These are phyloP conservation scores for Platysteira castanea DNA, from an alignment of 2,113 vertebrate genomes.

Conservation along the genomic window DNA sequence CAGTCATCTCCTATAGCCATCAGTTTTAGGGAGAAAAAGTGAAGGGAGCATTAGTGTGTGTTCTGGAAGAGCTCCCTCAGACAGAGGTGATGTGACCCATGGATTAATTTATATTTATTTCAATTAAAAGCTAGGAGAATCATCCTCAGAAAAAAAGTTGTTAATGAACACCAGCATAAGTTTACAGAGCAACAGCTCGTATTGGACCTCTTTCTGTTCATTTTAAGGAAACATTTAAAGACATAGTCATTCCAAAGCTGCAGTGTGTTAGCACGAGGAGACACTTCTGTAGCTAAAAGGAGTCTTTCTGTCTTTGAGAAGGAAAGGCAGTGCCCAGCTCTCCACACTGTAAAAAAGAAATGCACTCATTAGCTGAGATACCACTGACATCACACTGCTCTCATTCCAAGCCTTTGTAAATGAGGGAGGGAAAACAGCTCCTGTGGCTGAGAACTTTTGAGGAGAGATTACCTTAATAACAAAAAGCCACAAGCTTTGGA, in stretches of 20 bases:
- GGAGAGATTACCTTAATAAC: slow-evolving; percentile 43
- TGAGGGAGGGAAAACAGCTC: background rate
- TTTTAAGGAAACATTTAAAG: background rate
- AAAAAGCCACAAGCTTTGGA: slow-evolving; percentile 14
- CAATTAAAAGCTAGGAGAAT: background rate
- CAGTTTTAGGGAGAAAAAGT: background rate
- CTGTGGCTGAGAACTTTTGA: background rate
- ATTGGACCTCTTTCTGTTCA: background rate
- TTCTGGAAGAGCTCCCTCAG: background rate
- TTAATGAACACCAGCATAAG: background rate
- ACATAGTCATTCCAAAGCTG: background rate
- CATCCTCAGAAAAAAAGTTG: background rate
- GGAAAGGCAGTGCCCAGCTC: background rate
- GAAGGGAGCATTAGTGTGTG: background rate
- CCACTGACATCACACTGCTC: background rate
- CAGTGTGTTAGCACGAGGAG: background rate
- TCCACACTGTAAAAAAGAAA: background rate
- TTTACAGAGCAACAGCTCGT: background rate
- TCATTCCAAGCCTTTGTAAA: background rate
- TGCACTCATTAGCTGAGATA: background rate
- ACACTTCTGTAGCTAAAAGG: background rate
- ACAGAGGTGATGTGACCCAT: background rate
- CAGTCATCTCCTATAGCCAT: background rate
- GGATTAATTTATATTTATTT: background rate
- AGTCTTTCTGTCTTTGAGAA: background rate